Conservation (phyloP, 1,140 invertebrate genomes). For the Wiebesia pumilae region DNA sequence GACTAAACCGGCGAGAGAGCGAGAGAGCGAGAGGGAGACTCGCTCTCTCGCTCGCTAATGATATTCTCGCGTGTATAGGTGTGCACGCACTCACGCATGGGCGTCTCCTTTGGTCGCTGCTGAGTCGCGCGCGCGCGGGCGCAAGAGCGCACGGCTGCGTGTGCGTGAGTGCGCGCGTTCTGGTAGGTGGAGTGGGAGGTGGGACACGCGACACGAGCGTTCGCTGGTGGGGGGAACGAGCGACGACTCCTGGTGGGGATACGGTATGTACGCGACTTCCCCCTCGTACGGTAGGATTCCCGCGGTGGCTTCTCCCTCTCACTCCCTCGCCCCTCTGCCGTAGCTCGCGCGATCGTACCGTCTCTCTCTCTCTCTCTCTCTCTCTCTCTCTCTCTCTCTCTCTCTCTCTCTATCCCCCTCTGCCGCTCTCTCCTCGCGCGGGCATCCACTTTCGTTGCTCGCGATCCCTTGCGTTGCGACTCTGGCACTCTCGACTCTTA, state of each 20-base stretch:
- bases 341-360: background rate
- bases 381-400: background rate
- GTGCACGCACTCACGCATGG: background rate
- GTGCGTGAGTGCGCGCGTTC: conserved; percentile 21
- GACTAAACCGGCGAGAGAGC: background rate
- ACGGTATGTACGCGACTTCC: conserved; percentile 50
- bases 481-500: too few relatives aligned
- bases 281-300: conserved; percentile 11
- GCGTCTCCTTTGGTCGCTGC: background rate
- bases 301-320: background rate
- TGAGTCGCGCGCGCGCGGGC: conserved; percentile 50
- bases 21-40: conserved; percentile 26
- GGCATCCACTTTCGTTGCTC: background rate
- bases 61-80: conserved; percentile 21
- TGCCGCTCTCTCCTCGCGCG: background rate
- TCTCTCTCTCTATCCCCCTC: background rate
- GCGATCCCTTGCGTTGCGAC: background rate
- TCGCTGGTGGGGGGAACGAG: conserved; percentile 56
- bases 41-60: background rate
- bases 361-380: background rate
- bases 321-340: background rate
- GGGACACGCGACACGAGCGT: conserved; percentile 70
- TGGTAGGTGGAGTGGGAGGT: conserved; percentile 69
- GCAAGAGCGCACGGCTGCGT: background rate
- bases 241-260: conserved; percentile 45